Base-by-base conservation (phyloP, 2,113 vertebrate species). In the Passer domesticus region DNA sequence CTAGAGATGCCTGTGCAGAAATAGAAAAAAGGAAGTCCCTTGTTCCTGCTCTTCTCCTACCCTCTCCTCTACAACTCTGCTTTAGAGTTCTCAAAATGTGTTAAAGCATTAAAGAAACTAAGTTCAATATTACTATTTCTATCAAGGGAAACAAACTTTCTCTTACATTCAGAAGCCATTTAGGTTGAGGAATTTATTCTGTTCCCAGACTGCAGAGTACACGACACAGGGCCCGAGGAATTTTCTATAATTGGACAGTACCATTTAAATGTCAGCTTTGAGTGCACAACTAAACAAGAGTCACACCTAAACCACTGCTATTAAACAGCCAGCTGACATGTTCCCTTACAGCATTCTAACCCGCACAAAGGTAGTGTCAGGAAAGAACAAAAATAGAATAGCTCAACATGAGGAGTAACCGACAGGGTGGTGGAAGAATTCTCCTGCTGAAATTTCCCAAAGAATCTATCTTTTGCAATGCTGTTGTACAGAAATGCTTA, bases 401-500 rank as follows among this genome's bases (percentile, higher is more conserved):
- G n/a, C n/a, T 86, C 87, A 92, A 33, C 49, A 50, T 79, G 50
- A 83, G 50, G 59, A 82, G 76, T 59, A 72, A 87, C 94, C n/a
- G 19, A 97, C 86, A 92, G 96, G 87, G 28, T 7, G 39, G 37
- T 13, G 6, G 27, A 72, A 2, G 17, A 35, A 74, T 62, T n/a
- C 58, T 69, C 39, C 67, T 59, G 86, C 31, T 77, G 83, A 92
- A 85, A 75, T 95, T 93, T 95, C 91, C 84, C 93, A 94, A 95
- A 91, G 94, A 93, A 97, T 92, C 81, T 89, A 63, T 77, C 74
- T 70, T 97, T 92, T 96, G 90, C 87, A 94, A 91, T 78, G 83
- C 84, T 88, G 83, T 53, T 87, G 62, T 91, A 94, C 85, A 96
- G 91, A 95, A 95, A 92, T 13, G 5, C 86, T 95, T 96, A 89